phyloP scores from a whole-genome alignment of 2,888 invertebrate species.

The Cotesia congregata region DNA sequence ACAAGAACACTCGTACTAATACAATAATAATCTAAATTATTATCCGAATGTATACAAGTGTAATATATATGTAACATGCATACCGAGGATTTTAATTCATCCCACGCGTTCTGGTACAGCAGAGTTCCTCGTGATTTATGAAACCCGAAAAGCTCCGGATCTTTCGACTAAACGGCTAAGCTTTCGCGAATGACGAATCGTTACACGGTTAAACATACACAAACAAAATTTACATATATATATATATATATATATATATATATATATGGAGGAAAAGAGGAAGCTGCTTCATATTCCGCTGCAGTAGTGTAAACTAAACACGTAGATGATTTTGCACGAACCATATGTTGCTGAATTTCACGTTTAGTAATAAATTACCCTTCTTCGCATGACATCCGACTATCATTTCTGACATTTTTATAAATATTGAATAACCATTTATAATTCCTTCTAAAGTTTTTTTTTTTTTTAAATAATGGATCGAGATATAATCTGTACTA shows the following conservation, averaged over 20 bases:
- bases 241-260: slow-evolving; percentile 23
- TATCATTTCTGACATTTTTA: neutral
- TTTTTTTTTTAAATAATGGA: no score
- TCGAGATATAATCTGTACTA: neutral
- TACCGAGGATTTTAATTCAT: neutral
- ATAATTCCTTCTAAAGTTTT: neutral
- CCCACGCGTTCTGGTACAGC: neutral
- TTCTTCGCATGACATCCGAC: neutral
- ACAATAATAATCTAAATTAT: neutral
- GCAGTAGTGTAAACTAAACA: neutral
- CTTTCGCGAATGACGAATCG: slow-evolving; percentile 21
- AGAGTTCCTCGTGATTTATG: slow-evolving; percentile 18
- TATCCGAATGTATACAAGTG: neutral
- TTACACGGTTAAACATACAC: slow-evolving; percentile 37
- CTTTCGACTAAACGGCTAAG: neutral
- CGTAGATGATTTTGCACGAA: neutral
- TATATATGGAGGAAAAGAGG: neutral
- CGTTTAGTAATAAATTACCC: neutral
- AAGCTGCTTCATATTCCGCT: neutral
- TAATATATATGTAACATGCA: neutral
- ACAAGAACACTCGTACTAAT: neutral
- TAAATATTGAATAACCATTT: neutral
- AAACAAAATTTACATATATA: slow-evolving; percentile 10
- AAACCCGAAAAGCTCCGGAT: slow-evolving; percentile 16
- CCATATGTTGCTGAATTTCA: neutral